Percentiles rank a stretch among this genome's conserved stretches.
phyloP scores from a whole-genome alignment of 2,113 vertebrate species.

The Shinisaurus crocodilurus region DNA sequence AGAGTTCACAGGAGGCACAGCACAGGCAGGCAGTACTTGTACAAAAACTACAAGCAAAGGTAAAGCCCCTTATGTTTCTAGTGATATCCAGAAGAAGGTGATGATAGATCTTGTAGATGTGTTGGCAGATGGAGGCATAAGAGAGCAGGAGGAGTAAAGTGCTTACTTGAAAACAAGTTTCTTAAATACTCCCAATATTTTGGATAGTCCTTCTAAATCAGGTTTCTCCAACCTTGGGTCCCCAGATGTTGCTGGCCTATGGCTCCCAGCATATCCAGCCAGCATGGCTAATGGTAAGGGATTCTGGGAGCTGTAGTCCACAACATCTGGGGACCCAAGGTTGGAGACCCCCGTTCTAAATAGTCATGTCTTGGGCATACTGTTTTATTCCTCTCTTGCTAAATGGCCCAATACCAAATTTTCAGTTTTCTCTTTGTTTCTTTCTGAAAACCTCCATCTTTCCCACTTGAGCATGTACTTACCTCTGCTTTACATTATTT shows the following conservation, averaged over 20 bases:
- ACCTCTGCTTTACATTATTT: neutral
- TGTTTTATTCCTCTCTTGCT: neutral
- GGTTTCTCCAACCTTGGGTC: no score
- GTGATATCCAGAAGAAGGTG: neutral
- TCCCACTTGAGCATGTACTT: neutral
- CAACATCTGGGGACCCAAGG: no score
- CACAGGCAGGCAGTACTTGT: constrained; percentile 83
- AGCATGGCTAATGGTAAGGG: no score
- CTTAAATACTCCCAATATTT: neutral
- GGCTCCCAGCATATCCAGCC: no score
- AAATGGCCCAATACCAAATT: neutral
- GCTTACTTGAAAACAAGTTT: neutral
- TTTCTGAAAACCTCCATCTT: neutral
- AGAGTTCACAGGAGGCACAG: constrained; percentile 83
- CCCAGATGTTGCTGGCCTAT: no score
- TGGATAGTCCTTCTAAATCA: neutral
- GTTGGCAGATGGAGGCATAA: neutral
- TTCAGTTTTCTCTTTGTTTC: neutral
- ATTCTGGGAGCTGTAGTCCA: no score
- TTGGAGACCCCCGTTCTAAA: no score
- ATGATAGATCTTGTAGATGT: neutral
- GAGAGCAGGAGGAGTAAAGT: neutral
- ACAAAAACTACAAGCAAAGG: constrained; percentile 89
- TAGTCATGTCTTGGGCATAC: neutral
- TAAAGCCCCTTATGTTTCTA: constrained; percentile 46